phyloP scores from a whole-genome alignment of 2,797 vertebrate genomes.

The Microchirus variegatus region DNA sequence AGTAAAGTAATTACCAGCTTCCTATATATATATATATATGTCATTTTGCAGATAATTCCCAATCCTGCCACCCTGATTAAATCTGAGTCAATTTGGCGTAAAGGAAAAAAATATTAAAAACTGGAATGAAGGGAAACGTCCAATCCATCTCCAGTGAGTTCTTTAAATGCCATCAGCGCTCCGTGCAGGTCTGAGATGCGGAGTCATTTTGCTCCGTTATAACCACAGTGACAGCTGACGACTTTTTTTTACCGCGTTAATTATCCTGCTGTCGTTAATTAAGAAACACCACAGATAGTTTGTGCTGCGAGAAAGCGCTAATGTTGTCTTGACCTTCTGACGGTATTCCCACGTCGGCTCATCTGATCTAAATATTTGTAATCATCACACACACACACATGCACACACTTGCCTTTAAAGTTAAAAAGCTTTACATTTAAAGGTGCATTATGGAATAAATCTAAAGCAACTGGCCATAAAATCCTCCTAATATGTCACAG shows the following conservation, averaged over 20 bases:
- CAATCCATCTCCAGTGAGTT: conserved; percentile 41
- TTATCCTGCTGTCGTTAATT: conserved; percentile 69
- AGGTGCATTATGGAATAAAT: too few species aligned
- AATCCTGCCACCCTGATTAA: conserved; percentile 32
- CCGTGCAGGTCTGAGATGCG: conserved; percentile 2
- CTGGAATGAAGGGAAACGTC: background rate
- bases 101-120: conserved; percentile 7
- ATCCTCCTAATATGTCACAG: too few species aligned
- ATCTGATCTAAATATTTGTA: conserved; percentile 46
- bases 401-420: conserved; percentile 27
- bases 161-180: conserved; percentile 60
- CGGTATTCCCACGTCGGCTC: conserved; percentile 47
- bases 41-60: conserved; percentile 13
- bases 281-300: conserved; percentile 60
- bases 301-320: conserved; percentile 55
- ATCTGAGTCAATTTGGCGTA: conserved; percentile 22
- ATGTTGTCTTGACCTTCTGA: conserved; percentile 64
- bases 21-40: too few species aligned
- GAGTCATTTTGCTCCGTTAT: conserved; percentile 62
- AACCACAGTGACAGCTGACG: conserved; percentile 59
- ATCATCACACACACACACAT: conserved; percentile 27
- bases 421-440: conserved; percentile 41
- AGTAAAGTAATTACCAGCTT: conserved; percentile 11
- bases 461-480: too few species aligned
- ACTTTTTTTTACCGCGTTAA: conserved; percentile 60